phyloP scores from a whole-genome alignment of 2,888 invertebrate species.

The Aplocera efformata region DNA sequence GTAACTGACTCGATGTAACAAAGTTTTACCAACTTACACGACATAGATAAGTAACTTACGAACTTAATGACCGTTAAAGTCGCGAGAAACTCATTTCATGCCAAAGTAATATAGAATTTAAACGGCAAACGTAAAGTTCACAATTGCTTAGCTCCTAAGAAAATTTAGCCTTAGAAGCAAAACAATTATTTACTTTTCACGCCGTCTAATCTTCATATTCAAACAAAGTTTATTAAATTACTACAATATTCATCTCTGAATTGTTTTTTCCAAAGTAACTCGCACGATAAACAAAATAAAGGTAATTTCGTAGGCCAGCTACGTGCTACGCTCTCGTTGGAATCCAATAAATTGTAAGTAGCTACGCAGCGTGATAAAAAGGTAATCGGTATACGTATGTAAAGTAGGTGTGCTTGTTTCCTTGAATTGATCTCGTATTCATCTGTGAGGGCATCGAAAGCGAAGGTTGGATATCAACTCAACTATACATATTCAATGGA shows the following conservation, averaged over 20 bases:
- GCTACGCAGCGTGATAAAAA: conserved; percentile 22
- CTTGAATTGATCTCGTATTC: conserved; percentile 39
- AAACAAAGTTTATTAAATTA: conserved; percentile 23
- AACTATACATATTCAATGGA: conserved; percentile 61
- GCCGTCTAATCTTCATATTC: conserved; percentile 22
- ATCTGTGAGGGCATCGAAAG: conserved; percentile 43
- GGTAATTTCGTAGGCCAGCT: not conserved
- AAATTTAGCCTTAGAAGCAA: conserved; percentile 17
- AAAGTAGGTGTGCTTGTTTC: conserved; percentile 32
- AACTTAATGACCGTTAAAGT: conserved; percentile 23
- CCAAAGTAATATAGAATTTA: conserved; percentile 12
- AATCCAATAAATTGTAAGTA: conserved; percentile 23
- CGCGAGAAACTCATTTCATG: conserved; percentile 16
- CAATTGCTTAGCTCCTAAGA: conserved; percentile 4
- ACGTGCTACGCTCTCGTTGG: conserved; percentile 8
- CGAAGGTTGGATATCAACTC: conserved; percentile 49
- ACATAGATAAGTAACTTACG: conserved; percentile 20
- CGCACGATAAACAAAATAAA: too few species aligned
- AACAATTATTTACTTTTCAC: conserved; percentile 29
- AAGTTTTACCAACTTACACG: conserved; percentile 18
- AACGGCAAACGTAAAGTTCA: conserved; percentile 15
- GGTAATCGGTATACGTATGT: conserved; percentile 29
- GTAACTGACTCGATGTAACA: conserved; percentile 14
- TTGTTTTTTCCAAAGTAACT: too few species aligned
- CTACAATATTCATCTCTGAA: not conserved